Conservation (phyloP, 2,888 invertebrate species). For the Drosophila merina region DNA sequence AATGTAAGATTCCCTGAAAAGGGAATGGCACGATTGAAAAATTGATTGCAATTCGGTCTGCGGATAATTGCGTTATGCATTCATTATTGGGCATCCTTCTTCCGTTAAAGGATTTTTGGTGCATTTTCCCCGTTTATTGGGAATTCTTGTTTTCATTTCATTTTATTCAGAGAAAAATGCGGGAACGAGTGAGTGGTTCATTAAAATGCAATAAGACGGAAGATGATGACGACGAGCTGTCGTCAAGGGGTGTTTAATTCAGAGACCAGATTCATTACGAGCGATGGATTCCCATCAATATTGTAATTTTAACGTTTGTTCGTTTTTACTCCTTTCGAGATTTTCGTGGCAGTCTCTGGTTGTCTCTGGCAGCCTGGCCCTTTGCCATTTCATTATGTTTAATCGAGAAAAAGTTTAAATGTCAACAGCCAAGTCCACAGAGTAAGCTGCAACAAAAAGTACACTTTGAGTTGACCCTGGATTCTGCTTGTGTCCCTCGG, state of each 20-base stretch:
- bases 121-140: conserved; percentile 1
- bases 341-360: not conserved
- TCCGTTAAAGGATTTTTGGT: conserved; percentile 17
- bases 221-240: not conserved
- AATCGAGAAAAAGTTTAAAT: conserved; percentile 31
- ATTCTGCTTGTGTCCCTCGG: not conserved
- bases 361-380: not conserved
- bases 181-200: conserved; percentile 19
- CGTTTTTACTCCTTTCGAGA: not conserved
- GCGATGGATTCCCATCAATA: conserved; percentile 15
- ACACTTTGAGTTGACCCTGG: not conserved
- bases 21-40: conserved; percentile 2
- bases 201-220: conserved; percentile 38
- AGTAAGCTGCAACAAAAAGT: conserved; percentile 3
- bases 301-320: conserved; percentile 18
- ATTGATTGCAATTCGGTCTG: conserved; percentile 22
- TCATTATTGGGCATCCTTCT: conserved; percentile 50
- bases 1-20: not conserved
- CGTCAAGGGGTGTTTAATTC: conserved; percentile 12
- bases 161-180: not conserved
- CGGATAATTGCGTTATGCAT: conserved; percentile 39
- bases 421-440: conserved; percentile 26
- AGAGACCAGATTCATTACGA: conserved; percentile 21
- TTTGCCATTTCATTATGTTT: conserved; percentile 25
- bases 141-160: conserved; percentile 19